Base-by-base conservation (phyloP, 2,797 vertebrate genomes). In the Champsocephalus esox region DNA sequence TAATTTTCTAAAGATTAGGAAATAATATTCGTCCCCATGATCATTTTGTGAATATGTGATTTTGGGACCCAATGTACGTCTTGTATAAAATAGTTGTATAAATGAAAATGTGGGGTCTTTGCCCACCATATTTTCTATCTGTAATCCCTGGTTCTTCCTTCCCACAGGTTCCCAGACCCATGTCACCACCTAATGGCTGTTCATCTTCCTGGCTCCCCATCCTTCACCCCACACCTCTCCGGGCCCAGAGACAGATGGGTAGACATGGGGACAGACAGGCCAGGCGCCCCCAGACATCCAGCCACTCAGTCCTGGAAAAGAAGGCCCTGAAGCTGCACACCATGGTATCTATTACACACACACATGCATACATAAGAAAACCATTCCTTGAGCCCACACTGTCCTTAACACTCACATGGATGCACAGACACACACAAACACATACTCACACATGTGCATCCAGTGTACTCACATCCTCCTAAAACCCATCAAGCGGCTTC, bases 171-270 rank as follows among this genome's bases (percentile, higher is more conserved):
- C 69, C 9, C 67, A 75, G 77, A 74, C 71, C 83, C 84, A 86
- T 89, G 90, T 95, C 93, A 92, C 87, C 87, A 84, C 85, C 77
- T 93, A 89, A 94, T 91, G 87, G 82, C 85, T 49, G 81, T 61
- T 66, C 87, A 91, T 94, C 93, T 87, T 83, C 91, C 84, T 45
- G 77, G 69, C 95, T 95, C 94, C 94, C 92, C 92, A 95, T 95
- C 90, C 91, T 88, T 95, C 94, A 95, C 21, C 91, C 83, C 88
- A 93, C 94, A 95, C 94, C 90, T 95, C 87, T 45, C 17, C 32
- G 3, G 68, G 83, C 88, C 70, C 82, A 81, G 82, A 93, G 83
- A 90, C 92, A 91, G 87, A 90, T 90, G 90, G 84, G 83, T 56
- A 93, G 91, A 92, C 89, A 91, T 87, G 87, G 88, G 92, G 89